These are phyloP conservation scores for Volucella zonaria DNA, from an alignment of 2,888 invertebrate genomes.

Conservation along the genomic window DNA sequence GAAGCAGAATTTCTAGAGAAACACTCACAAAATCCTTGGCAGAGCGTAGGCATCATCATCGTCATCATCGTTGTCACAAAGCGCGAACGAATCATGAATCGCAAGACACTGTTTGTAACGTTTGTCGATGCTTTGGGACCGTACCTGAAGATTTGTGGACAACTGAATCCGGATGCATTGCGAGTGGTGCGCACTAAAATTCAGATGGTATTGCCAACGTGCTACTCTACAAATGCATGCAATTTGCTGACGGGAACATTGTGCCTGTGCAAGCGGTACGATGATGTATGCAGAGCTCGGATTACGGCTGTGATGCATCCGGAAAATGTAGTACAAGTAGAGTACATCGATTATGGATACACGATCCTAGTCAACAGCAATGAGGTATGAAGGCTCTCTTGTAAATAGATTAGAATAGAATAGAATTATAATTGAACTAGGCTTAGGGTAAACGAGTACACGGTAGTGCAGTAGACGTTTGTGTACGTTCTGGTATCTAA, in stretches of 20 bases:
- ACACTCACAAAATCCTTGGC: background rate
- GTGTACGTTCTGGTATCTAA: constrained; percentile 44
- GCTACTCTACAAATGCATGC: constrained; percentile 76
- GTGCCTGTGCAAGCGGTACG: constrained; percentile 82
- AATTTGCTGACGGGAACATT: constrained; percentile 76
- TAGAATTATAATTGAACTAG: background rate
- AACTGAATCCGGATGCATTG: constrained; percentile 82
- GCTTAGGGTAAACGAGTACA: background rate
- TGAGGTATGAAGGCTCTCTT: constrained; percentile 80
- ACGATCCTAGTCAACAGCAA: constrained; percentile 85
- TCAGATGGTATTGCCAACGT: constrained; percentile 78
- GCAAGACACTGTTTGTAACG: constrained; percentile 84
- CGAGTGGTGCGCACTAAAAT: constrained; percentile 78
- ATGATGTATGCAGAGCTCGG: constrained; percentile 86
- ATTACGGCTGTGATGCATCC: constrained; percentile 84
- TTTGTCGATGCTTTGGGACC: constrained; percentile 88
- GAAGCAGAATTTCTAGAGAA: constrained; percentile 47
- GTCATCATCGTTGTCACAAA: background rate
- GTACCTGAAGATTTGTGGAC: constrained; percentile 89
- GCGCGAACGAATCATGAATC: constrained; percentile 35
- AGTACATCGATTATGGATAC: constrained; percentile 89
- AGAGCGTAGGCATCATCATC: constrained; percentile 4
- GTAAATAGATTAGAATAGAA: background rate
- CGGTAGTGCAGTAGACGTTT: constrained; percentile 14
- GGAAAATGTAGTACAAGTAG: constrained; percentile 85